These are phyloP conservation scores for Gephyroberyx darwinii DNA, from an alignment of 2,797 vertebrate genomes.

Conservation along the genomic window DNA sequence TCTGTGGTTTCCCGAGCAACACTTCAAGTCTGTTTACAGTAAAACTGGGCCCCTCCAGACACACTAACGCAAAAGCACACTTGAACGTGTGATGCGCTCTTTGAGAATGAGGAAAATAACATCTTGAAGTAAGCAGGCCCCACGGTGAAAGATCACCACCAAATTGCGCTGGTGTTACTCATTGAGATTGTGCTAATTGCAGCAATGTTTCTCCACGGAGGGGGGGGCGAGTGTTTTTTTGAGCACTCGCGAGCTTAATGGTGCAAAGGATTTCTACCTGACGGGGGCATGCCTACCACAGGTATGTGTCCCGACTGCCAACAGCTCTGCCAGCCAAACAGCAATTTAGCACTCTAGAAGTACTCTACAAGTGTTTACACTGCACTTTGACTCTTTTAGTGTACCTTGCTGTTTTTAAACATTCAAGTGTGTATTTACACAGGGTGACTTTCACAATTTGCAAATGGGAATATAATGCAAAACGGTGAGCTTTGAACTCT, in stretches of 20 bases:
- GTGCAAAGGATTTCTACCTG: conserved; percentile 64
- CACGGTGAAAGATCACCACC: conserved; percentile 40
- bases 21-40: conserved; percentile 65
- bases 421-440: conserved; percentile 48
- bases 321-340: conserved; percentile 50
- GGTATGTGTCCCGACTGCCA: conserved; percentile 59
- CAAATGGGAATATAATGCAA: conserved; percentile 28
- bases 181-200: conserved; percentile 70
- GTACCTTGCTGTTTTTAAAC: conserved; percentile 25
- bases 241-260: conserved; percentile 65
- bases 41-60: conserved; percentile 40
- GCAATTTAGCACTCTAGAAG: conserved; percentile 53
- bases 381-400: conserved; percentile 44
- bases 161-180: conserved; percentile 59
- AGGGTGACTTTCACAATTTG: conserved; percentile 37
- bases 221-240: conserved; percentile 32
- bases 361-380: conserved; percentile 63
- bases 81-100: conserved; percentile 54
- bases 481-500: background rate
- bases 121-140: conserved; percentile 56
- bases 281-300: conserved; percentile 56
- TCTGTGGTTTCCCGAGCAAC: conserved; percentile 48
- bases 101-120: conserved; percentile 41
- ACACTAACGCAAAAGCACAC: conserved; percentile 36
- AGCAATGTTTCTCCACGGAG: conserved; percentile 54